Conservation (phyloP, 2,113 vertebrate genomes). For the Tamias sibiricus region DNA sequence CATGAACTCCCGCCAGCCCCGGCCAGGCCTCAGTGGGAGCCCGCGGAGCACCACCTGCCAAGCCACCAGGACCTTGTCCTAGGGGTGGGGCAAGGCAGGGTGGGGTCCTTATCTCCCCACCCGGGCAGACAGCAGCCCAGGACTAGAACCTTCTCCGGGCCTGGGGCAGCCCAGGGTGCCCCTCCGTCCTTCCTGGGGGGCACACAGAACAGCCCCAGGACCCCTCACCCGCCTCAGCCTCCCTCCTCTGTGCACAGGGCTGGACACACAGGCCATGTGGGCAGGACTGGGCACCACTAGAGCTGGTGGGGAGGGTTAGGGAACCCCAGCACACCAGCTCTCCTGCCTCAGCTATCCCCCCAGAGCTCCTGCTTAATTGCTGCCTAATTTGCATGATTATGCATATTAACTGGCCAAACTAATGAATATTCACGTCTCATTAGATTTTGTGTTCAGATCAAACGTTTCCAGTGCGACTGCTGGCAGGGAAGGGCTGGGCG, state of each 20-base stretch:
- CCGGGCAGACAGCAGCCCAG: background rate
- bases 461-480: constrained; percentile 87
- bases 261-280: background rate
- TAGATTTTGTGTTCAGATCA: constrained; percentile 96
- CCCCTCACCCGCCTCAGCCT: background rate
- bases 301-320: background rate
- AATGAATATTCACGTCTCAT: constrained; percentile 96
- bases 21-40: no score
- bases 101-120: constrained; percentile 30
- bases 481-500: constrained; percentile 49
- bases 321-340: constrained; percentile 38
- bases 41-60: no score
- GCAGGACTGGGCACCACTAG: background rate
- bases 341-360: constrained; percentile 80
- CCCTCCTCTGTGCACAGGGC: background rate
- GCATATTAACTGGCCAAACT: constrained; percentile 95
- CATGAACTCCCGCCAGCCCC: no score
- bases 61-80: background rate
- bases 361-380: constrained; percentile 93
- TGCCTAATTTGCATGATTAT: constrained; percentile 97
- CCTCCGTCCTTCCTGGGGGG: rapidly evolving
- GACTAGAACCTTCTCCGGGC: background rate
- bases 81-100: background rate
- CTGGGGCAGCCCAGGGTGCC: background rate
- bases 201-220: background rate